A percentile compares a stretch with the other conserved stretches of the same genome.
These are phyloP conservation scores for Slavum lentiscoides DNA, from an alignment of 2,888 invertebrate genomes.

Conservation along the genomic window DNA sequence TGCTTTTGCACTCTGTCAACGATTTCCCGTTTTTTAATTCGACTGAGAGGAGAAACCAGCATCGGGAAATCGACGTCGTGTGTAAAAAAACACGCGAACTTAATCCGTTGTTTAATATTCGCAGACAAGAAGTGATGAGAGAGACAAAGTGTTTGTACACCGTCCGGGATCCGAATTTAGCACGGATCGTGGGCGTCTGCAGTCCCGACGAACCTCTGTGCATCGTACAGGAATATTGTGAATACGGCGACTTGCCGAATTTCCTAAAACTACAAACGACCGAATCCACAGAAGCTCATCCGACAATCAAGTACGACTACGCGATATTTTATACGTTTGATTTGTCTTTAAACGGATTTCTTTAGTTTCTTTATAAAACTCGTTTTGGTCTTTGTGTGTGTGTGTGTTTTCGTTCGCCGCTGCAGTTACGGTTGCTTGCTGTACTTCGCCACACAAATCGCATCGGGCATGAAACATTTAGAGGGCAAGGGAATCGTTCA, in stretches of 20 bases:
- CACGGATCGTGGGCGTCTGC: constrained; percentile 79
- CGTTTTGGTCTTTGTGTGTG: not conserved
- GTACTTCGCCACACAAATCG: constrained; percentile 84
- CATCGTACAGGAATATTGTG: constrained; percentile 87
- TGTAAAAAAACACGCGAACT: not conserved
- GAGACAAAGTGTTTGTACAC: constrained; percentile 85
- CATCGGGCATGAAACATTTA: constrained; percentile 91
- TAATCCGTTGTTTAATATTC: constrained; percentile 54
- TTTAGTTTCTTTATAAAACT: no score
- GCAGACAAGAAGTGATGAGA: constrained; percentile 82
- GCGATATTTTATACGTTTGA: no score
- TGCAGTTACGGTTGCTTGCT: constrained; percentile 80
- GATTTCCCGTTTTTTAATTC: no score
- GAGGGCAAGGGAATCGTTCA: constrained; percentile 88
- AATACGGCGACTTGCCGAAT: constrained; percentile 74
- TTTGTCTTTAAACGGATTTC: no score
- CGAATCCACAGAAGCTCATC: constrained; percentile 33
- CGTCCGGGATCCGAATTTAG: constrained; percentile 80
- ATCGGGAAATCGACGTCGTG: not conserved
- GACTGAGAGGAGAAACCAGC: no score
- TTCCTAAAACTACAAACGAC: constrained; percentile 56
- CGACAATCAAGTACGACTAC: constrained; percentile 51
- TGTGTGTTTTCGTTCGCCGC: not conserved
- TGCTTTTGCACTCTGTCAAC: no score
- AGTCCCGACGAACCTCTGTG: constrained; percentile 80